Base-by-base conservation (phyloP, 2,113 vertebrate species). In the Propithecus coquereli region DNA sequence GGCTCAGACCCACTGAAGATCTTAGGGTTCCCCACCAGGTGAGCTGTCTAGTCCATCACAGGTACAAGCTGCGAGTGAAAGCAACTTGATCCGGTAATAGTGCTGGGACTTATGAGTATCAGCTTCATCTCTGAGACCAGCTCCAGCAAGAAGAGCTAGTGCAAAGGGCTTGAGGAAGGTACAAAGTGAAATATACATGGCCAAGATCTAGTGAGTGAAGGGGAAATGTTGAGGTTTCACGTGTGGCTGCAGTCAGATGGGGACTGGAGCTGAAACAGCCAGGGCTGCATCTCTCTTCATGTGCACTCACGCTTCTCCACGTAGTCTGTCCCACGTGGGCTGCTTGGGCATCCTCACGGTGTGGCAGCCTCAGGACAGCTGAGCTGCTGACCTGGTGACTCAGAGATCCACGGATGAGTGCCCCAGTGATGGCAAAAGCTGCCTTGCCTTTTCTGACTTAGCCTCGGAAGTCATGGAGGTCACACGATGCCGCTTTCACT, bases 231-330 rank as follows among this genome's bases (percentile, higher is more conserved):
- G 25, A 30, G 2, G 6, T 32, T 47, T 54, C 66, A 45, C 25
- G 3, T 10, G 12, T 23, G 52, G 37, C 10, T 5, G 2, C 27
- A 17, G 68, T 32, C 11, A 0, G 0, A 1, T 0, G 27, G 11
- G 68, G 18, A 27, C 85, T 17, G 52, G 50, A 3, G 27, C 52
- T 22, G 66, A 30, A 40, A 30, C 25, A 25, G 76, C 37, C 3
- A 37, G 54, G 18, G 59, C 11, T 10, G 13, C 4, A 14, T 32
- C 27, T 16, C 84, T 54, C n/a, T 32, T 7, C 52, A 6, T 4
- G 40, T 6, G 37, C 32, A 45, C 86, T 40, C 40, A 14, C 20
- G 40, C 30, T 25, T 32, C 52, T 59, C 37, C 37, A 0, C 3
- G 4, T 16, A 6, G 37, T 52, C 85, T 16, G 18, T 10, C 27